These are phyloP conservation scores for Schizotus pectinicornis DNA, from an alignment of 2,888 invertebrate genomes.

Conservation along the genomic window DNA sequence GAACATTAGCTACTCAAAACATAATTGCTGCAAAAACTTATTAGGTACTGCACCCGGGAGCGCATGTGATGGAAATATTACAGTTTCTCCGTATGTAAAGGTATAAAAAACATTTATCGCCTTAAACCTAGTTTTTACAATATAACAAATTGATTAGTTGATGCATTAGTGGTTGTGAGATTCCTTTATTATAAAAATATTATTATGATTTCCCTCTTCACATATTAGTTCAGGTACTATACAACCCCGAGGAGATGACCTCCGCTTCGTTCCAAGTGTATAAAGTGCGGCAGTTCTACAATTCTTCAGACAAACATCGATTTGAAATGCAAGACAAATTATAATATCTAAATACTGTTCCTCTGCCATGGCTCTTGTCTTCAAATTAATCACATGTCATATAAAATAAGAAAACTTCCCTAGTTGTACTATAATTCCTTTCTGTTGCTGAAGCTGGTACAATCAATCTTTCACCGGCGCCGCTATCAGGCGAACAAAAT, in stretches of 20 bases:
- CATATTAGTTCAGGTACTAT: slow-evolving; percentile 42
- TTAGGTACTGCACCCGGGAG: not conserved
- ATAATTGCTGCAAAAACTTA: slow-evolving; percentile 21
- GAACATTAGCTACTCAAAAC: slow-evolving; percentile 16
- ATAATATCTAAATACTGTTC: slow-evolving; percentile 16
- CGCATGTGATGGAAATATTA: slow-evolving; percentile 4
- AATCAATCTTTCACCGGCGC: not conserved
- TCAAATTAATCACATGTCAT: slow-evolving; percentile 30
- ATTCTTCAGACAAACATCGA: slow-evolving; percentile 8
- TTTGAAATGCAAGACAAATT: slow-evolving; percentile 15
- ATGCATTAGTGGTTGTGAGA: slow-evolving; percentile 41
- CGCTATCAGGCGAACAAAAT: slow-evolving; percentile 3
- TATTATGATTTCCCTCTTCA: slow-evolving; percentile 26
- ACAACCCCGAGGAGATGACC: slow-evolving; percentile 39
- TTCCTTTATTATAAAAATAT: slow-evolving; percentile 37
- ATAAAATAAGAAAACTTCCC: slow-evolving; percentile 22
- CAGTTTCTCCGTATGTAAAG: not conserved
- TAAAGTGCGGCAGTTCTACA: slow-evolving; percentile 25
- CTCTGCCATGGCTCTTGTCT: slow-evolving; percentile 30
- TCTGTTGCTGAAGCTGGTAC: slow-evolving; percentile 15
- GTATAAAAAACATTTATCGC: slow-evolving; percentile 11
- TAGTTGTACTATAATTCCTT: slow-evolving; percentile 26
- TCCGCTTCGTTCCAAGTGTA: slow-evolving; percentile 14
- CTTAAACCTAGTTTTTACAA: not conserved
- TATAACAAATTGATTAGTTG: slow-evolving; percentile 18